A percentile compares a stretch with the other conserved stretches of the same genome.
Conservation (phyloP, 2,797 vertebrate genomes). For the Epinephelus awoara region DNA sequence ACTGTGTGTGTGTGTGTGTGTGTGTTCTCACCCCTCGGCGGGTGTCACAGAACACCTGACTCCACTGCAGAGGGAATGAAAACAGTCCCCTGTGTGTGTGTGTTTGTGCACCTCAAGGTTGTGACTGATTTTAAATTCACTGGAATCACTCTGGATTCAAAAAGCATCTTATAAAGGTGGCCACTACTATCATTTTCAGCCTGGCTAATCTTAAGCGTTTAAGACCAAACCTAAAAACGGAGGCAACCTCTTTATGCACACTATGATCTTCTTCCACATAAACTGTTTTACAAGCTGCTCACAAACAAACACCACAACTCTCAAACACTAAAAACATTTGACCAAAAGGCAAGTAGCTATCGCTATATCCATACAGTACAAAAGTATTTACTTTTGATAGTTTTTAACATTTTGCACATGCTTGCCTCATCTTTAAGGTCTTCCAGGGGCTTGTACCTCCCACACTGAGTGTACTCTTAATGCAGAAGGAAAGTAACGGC, state of each 20-base stretch:
- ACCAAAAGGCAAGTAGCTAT: background rate
- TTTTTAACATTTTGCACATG: background rate
- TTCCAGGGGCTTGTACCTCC: background rate
- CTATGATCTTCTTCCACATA: background rate
- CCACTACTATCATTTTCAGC: background rate
- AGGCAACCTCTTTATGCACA: background rate
- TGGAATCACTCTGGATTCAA: too few species aligned
- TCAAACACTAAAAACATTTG: background rate
- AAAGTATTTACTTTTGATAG: background rate
- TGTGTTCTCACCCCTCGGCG: constrained; percentile 22
- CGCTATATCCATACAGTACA: background rate
- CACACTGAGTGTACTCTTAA: too few species aligned
- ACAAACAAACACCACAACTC: background rate
- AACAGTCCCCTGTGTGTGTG: background rate
- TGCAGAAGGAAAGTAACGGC: too few species aligned
- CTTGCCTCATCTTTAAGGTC: constrained; percentile 2
- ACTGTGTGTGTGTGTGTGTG: constrained; percentile 5
- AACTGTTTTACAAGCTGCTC: background rate
- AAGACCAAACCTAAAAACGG: too few species aligned
- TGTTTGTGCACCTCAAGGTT: background rate
- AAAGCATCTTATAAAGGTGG: too few species aligned
- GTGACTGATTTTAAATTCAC: too few species aligned
- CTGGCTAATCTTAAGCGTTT: too few species aligned
- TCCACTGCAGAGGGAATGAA: constrained; percentile 21
- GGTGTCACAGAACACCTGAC: constrained; percentile 31